Base-by-base conservation (phyloP, 2,113 vertebrate genomes). In the Gymnorhina tibicen region DNA sequence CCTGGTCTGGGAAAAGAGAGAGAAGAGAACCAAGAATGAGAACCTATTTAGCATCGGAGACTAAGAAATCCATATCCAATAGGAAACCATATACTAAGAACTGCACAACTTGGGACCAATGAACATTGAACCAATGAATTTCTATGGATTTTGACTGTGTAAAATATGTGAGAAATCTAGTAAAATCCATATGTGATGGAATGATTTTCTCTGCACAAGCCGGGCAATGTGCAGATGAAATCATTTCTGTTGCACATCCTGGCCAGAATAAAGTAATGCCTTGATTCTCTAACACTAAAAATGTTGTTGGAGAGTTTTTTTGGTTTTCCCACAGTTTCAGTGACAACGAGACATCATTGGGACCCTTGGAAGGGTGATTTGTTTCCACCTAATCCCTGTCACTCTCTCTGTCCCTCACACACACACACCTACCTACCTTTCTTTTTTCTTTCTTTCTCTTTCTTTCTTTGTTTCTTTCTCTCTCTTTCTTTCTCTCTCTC, bases 271-370 rank as follows among this genome's bases (percentile, higher is more conserved):
- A 76, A 44, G 42, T 47, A 37, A 60, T 24, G n/a, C 12, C 21
- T 60, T 24, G 28, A 49, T 39, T 60, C 12, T 49, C 56, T 76
- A 76, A 76, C 20, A 49, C n/a, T 47, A 19, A 60, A 32, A 39
- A 24, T 47, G 6, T 30, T 37, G 19, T 32, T 47, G 27, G n/a
- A 49, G 56, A 47, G 27, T 19, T 60, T 37, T 37, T 24, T 60
- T 76, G 3, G 7, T 37, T 76, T 60, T 15, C n/a, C 42, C 6
- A 7, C 5, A 5, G 15, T 59, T 59, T 59, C 1, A 0, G 7
- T 59, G 55, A 47, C 55, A 49, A 32, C 4, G 11, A 76, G 73
- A 49, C 21, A 39, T 49, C 7, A 3, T 24, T 60, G 44, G 16
- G n/a, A 60, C n/a, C 28, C 16, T 60, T 1, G 4, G 22, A 55